Evolutionary conservation across 2,113 vertebrate genomes (phyloP), one percentile per base, ranked within the genome.

Genomic region (Neogale vison): DNA sequence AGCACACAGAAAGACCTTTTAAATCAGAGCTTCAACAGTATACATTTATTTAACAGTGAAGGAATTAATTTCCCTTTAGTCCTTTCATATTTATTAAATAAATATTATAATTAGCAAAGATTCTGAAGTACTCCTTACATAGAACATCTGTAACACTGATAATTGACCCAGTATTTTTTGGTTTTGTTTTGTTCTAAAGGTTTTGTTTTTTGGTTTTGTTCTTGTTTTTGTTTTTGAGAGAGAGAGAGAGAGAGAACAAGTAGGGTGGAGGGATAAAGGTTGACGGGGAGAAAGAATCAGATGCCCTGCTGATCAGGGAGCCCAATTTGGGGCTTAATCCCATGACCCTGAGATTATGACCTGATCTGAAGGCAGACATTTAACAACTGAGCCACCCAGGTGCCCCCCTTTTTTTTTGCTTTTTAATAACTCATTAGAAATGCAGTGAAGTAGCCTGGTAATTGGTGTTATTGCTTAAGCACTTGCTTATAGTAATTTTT

Each of bases 401-500:
- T 21, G 18, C 34, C 18, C 34, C 18, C 34, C 45, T 8, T 7
- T 69, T 21, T 18, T 69, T 69, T n/a, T 13, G 10, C 39, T 55
- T 84, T 45, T 24, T 45, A 96, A 93, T 59, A 96, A 57, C 34
- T 93, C 13, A 97, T 74, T 93, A 67, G 36, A 96, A 96, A 65
- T 94, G 14, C 31, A 71, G 5, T 71, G 76, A 79, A 87, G 34
- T 93, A 86, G 80, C 55, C 67, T 36, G 8, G 39, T 93, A 45
- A 74, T 63, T 97, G 55, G 34, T 50, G 76, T 67, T 96, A 67
- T 61, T 89, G 42, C 9, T 92, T 92, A 83, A 92, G 20, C 85
- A 85, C 23, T 83, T 84, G 45, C 55, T 93, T 94, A 24, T 72
- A 87, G 67, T 65, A 92, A 83, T 81, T 90, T 96, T 59, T 59